A percentile compares a stretch with the other conserved stretches of the same genome.
phyloP scores from a whole-genome alignment of 2,888 invertebrate genomes.

The Ephialtes manifestator region DNA sequence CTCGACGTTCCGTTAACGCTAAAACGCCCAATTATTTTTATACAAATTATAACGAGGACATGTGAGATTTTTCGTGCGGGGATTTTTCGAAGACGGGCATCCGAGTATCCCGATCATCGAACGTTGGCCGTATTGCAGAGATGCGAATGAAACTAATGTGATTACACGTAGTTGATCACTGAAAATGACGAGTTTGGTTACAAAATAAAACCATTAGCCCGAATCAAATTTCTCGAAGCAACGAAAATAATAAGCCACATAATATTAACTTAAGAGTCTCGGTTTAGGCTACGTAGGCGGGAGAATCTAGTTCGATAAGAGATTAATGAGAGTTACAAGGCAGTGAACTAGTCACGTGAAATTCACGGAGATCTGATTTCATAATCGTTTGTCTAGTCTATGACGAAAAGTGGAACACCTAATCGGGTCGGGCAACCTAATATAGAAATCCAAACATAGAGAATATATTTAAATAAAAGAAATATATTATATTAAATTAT shows the following conservation, averaged over 20 bases:
- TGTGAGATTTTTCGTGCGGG: conserved; percentile 56
- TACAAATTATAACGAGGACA: conserved; percentile 78
- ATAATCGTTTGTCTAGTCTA: conserved; percentile 46
- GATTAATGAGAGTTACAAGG: conserved; percentile 22
- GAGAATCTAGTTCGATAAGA: conserved; percentile 45
- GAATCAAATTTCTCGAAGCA: conserved; percentile 76
- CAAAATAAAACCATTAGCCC: conserved; percentile 40
- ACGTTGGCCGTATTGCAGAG: conserved; percentile 41
- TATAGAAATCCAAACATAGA: conserved; percentile 76
- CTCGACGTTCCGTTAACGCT: conserved; percentile 74
- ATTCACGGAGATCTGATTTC: conserved; percentile 31
- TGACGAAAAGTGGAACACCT: conserved; percentile 68
- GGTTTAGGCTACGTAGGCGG: conserved; percentile 23
- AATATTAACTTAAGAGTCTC: conserved; percentile 59
- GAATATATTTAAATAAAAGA: conserved; percentile 79
- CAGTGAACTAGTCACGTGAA: conserved; percentile 55
- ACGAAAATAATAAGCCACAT: conserved; percentile 70
- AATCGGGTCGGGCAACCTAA: conserved; percentile 48
- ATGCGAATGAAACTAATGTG: conserved; percentile 49
- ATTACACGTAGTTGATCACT: conserved; percentile 48
- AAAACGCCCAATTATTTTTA: conserved; percentile 84
- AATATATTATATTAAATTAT: conserved; percentile 66
- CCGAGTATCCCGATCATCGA: conserved; percentile 39
- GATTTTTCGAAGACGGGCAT: conserved; percentile 36
- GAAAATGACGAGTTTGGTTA: background rate